Evolutionary conservation across 2,113 vertebrate species (phyloP).

Genomic region (Porphyrio hochstetteri): DNA sequence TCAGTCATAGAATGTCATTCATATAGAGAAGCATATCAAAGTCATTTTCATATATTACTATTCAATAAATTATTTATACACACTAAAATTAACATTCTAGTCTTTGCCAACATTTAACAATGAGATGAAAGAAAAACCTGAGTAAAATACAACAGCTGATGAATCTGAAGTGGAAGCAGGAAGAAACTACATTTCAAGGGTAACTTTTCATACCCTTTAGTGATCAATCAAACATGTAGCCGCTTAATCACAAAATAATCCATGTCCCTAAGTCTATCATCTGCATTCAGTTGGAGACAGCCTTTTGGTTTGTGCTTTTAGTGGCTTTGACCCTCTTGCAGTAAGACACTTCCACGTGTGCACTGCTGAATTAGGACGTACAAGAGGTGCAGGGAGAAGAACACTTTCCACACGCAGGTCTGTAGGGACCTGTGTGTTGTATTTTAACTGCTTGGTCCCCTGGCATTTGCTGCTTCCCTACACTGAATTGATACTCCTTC

Average conservation of each 20-base stretch:
- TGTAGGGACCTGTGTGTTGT: not conserved
- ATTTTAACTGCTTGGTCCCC: not conserved
- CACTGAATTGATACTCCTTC: not conserved
- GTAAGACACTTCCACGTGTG: not conserved
- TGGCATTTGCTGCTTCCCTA: not conserved
- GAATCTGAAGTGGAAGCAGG: not conserved
- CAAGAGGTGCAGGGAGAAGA: not conserved
- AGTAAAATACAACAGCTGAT: not conserved
- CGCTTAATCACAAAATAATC: not conserved
- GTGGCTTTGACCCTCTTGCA: not conserved
- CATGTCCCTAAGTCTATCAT: not conserved
- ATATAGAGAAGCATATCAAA: conserved; percentile 3
- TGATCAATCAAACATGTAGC: not conserved
- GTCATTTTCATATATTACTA: conserved; percentile 40
- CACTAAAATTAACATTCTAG: conserved; percentile 26
- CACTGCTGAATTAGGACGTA: not conserved
- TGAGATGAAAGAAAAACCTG: not conserved
- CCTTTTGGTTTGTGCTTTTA: not conserved
- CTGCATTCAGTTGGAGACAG: not conserved
- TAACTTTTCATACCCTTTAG: not conserved
- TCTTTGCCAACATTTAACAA: conserved; percentile 5
- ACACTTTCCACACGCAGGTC: not conserved
- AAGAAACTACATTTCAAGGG: not conserved
- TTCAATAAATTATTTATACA: conserved; percentile 67
- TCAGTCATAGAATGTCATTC: conserved; percentile 9